These are phyloP conservation scores for Mobula hypostoma DNA, from an alignment of 2,113 vertebrate genomes.

Conservation along the genomic window DNA sequence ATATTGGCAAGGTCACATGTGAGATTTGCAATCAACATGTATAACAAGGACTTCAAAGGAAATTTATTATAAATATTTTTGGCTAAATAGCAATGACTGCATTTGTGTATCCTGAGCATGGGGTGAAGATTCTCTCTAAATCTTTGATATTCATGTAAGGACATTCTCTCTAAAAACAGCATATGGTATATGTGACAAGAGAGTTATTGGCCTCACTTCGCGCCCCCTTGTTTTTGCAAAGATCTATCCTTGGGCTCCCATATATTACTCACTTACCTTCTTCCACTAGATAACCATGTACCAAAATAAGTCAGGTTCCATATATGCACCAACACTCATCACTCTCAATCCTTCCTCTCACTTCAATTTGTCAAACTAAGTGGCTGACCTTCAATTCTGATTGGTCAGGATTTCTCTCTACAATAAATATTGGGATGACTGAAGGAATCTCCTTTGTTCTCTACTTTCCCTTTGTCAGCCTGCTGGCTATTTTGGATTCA, in stretches of 20 bases:
- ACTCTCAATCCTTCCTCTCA: not conserved
- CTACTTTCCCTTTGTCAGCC: too few relatives aligned
- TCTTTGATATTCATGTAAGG: not conserved
- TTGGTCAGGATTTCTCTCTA: too few relatives aligned
- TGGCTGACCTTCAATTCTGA: too few relatives aligned
- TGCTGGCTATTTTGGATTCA: too few relatives aligned
- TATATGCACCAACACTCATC: not conserved
- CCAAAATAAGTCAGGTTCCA: not conserved
- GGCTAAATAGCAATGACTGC: not conserved
- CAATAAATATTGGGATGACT: too few relatives aligned
- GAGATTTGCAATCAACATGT: not conserved
- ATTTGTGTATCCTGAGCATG: not conserved
- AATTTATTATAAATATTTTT: not conserved
- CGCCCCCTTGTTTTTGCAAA: not conserved
- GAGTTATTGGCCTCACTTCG: not conserved
- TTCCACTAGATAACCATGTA: too few relatives aligned
- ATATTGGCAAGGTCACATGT: not conserved
- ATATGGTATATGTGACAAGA: not conserved
- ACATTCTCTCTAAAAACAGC: not conserved
- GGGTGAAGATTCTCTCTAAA: not conserved
- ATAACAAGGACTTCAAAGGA: not conserved
- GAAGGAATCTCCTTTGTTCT: too few relatives aligned
- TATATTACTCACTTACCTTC: not conserved
- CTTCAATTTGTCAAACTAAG: too few relatives aligned
- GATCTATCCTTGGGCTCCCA: not conserved